Conservation (phyloP, 37 sponge, comb jelly and placozoan species). For the Beroe ovata region DNA sequence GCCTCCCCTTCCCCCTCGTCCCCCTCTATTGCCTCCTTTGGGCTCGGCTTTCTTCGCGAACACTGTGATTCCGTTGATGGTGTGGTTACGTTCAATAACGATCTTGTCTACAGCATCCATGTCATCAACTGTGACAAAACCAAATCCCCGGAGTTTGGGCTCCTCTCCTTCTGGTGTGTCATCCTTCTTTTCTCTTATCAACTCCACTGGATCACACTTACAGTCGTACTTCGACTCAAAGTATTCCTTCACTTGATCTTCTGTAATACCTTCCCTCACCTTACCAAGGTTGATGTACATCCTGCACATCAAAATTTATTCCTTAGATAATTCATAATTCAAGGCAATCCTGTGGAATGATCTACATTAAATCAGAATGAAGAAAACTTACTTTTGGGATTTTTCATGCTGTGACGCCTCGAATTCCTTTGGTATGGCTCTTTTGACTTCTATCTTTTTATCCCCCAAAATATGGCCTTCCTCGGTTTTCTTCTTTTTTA, state of each 20-base stretch:
- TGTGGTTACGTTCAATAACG: slow-evolving; percentile 10
- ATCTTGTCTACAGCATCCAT: slow-evolving; percentile 55
- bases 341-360: too few relatives aligned
- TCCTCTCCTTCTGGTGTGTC: not conserved
- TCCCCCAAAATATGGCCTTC: slow-evolving; percentile 1
- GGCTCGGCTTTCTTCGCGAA: slow-evolving; percentile 55
- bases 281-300: slow-evolving; percentile 26
- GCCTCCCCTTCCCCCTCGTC: not conserved
- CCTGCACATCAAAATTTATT: not conserved
- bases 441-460: slow-evolving; percentile 12
- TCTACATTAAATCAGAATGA: not conserved
- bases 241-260: slow-evolving; percentile 57
- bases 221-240: slow-evolving; percentile 21
- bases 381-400: slow-evolving; percentile 16
- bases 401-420: slow-evolving; percentile 54
- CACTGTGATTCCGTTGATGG: slow-evolving; percentile 12
- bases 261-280: slow-evolving; percentile 44
- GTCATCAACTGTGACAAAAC: slow-evolving; percentile 44
- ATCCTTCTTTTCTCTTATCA: slow-evolving; percentile 1
- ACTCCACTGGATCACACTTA: slow-evolving; percentile 1
- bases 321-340: not conserved
- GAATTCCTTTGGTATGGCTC: slow-evolving; percentile 57
- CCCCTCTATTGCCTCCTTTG: slow-evolving; percentile 25
- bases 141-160: slow-evolving; percentile 59
- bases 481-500: slow-evolving; percentile 11